Evolutionary conservation across 2,888 invertebrate genomes (phyloP), one percentile per base, ranked within the genome.

Genomic region (Lasioglossum malachurum): DNA sequence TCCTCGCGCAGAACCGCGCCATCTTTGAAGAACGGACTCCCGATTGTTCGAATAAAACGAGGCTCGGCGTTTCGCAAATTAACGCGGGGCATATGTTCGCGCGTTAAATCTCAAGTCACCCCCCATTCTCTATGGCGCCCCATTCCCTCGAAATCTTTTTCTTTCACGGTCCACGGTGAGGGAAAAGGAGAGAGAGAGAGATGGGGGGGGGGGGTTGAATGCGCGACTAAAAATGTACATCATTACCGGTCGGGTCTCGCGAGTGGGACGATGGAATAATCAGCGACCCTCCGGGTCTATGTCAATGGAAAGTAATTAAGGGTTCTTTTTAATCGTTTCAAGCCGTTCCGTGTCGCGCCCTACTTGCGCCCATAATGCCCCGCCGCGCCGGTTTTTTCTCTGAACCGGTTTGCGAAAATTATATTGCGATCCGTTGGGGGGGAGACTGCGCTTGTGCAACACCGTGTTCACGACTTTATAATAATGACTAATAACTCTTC

Each of bases 251-350:
- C 69, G 49, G 31, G 53, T 53, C 44, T 67, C 46, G n/a, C 23
- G 53, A 53, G 57, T 53, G 75, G 35, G 46, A 41, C 53, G 72
- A 78, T 49, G 69, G 78, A 80, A 83, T 85, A 82, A 82, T 80
- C 77, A 67, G 78, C n/a, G 69, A 82, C 77, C 75, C 75, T 57
- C 69, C n/a, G 49, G 78, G 72, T n/a, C 57, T 74, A 44, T 75
- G 78, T 86, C 86, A 85, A 85, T 81, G 85, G 72, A 80, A 86
- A 78, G 85, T 85, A 86, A 86, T 85, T 78, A 81, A 78, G 79
- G 69, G 38, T 74, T 79, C 82, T 86, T 86, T 87, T 82, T 81
- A 81, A 81, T 86, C 78, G 57, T 78, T 81, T 81, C 75, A 78
- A 85, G 53, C 67, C 67, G 78, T 46, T 38, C 75, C 71, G 19